phyloP scores from a whole-genome alignment of 1,140 invertebrate species.

The Heliconius hermathena region DNA sequence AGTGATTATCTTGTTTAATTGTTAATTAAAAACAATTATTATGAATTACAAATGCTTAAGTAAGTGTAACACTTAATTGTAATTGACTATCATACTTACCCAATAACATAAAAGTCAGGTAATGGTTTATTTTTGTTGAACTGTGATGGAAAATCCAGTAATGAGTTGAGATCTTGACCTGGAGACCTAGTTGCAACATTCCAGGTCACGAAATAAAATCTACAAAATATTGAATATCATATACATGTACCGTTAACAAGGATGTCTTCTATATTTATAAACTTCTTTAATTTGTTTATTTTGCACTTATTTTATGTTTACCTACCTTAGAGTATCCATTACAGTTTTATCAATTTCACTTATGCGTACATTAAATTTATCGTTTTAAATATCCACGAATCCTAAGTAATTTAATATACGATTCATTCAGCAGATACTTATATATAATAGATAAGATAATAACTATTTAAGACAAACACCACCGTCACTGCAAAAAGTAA shows the following conservation, averaged over 20 bases:
- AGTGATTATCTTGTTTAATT: background rate
- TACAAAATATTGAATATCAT: conserved; percentile 49
- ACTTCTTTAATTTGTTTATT: background rate
- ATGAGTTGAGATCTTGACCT: conserved; percentile 85
- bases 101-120: conserved; percentile 92
- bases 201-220: conserved; percentile 91
- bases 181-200: conserved; percentile 91
- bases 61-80: background rate
- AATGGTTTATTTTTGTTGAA: conserved; percentile 82
- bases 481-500: conserved; percentile 16
- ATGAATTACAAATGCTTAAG: too few species aligned
- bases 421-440: background rate
- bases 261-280: background rate
- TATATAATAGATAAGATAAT: conserved; percentile 41
- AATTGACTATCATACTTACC: conserved; percentile 77
- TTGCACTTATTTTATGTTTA: conserved; percentile 12
- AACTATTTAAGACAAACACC: conserved; percentile 20
- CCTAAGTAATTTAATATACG: background rate
- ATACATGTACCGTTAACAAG: background rate
- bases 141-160: conserved; percentile 85
- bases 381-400: background rate
- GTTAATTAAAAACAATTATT: background rate
- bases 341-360: background rate
- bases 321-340: conserved; percentile 69
- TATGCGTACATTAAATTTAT: background rate